Evolutionary conservation across 2,888 invertebrate species (phyloP).

Genomic region (Drosophila neotestacea): DNA sequence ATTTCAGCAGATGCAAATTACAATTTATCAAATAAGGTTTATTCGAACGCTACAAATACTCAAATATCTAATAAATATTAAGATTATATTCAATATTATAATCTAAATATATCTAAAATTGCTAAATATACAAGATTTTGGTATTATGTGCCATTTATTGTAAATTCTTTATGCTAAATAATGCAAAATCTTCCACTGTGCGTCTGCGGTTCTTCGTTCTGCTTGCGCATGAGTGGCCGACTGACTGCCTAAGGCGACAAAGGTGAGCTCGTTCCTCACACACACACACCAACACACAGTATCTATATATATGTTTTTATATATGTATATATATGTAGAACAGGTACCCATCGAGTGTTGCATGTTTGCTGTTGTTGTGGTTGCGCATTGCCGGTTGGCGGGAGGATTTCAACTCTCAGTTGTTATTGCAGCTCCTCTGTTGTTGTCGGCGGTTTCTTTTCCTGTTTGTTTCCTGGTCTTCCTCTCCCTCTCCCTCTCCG

Average conservation of each 20-base stretch:
- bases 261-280: slow-evolving; percentile 24
- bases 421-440: slow-evolving; percentile 13
- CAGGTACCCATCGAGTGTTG: slow-evolving; percentile 43
- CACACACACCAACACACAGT: background rate
- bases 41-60: no score
- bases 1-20: no score
- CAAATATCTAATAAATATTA: no score
- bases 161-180: no score
- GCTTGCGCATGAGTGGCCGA: slow-evolving; percentile 66
- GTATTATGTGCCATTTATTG: no score
- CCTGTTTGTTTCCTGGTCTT: slow-evolving; percentile 14
- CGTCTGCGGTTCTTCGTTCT: slow-evolving; percentile 39
- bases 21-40: no score
- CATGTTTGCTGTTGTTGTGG: slow-evolving; percentile 24
- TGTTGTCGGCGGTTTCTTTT: slow-evolving; percentile 20
- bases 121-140: no score
- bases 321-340: slow-evolving; percentile 32
- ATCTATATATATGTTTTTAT: background rate
- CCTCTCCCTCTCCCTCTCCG: background rate
- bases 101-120: no score
- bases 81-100: no score
- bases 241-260: slow-evolving; percentile 42
- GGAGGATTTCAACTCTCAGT: slow-evolving; percentile 17
- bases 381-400: slow-evolving; percentile 32
- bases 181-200: background rate